Conservation (phyloP, 2,888 invertebrate species). For the Ceriagrion tenellum region DNA sequence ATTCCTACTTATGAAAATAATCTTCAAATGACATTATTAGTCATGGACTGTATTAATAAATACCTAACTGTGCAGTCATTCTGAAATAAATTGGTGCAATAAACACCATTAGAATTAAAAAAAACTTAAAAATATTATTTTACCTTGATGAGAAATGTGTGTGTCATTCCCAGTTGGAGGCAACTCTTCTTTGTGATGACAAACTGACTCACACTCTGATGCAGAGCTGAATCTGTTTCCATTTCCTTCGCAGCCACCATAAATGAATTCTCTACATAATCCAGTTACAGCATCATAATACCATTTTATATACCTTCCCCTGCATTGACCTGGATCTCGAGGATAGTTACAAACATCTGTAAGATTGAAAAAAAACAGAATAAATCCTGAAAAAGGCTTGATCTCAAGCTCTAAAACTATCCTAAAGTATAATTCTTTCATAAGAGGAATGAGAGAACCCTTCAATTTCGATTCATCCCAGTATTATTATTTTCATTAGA, state of each 20-base stretch:
- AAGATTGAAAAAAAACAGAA: background rate
- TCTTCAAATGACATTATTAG: too few relatives aligned
- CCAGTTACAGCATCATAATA: constrained; percentile 84
- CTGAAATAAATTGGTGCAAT: background rate
- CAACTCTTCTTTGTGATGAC: constrained; percentile 83
- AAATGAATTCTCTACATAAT: constrained; percentile 85
- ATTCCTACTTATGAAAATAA: too few relatives aligned
- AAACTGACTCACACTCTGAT: constrained; percentile 88
- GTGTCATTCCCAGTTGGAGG: constrained; percentile 77
- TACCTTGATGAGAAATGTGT: constrained; percentile 76
- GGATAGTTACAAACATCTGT: constrained; percentile 87
- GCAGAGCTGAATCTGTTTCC: constrained; percentile 89
- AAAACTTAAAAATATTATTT: constrained; percentile 60
- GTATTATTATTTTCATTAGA: too few relatives aligned
- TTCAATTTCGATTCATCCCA: too few relatives aligned
- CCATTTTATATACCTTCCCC: constrained; percentile 83
- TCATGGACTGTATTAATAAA: background rate
- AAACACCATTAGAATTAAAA: background rate
- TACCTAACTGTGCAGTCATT: background rate
- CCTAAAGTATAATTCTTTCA: too few relatives aligned
- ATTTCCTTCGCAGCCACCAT: constrained; percentile 91
- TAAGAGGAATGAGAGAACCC: too few relatives aligned
- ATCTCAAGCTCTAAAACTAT: too few relatives aligned
- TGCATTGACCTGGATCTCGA: constrained; percentile 86
- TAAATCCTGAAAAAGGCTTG: too few relatives aligned